Evolutionary conservation across 1,140 invertebrate species (phyloP).

Genomic region (Nasonia longicornis): DNA sequence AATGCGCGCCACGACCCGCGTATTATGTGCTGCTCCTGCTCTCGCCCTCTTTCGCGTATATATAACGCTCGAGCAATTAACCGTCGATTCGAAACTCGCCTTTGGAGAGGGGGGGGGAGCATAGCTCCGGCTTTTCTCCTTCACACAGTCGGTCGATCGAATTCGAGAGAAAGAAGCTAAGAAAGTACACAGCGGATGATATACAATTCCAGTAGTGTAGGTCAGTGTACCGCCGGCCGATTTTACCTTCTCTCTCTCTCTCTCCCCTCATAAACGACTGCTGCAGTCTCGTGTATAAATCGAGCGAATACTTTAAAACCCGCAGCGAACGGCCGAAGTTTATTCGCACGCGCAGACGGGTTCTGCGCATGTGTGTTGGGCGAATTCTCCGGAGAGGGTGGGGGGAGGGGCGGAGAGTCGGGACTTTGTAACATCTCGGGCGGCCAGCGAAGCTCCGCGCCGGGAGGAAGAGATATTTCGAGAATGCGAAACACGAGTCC

Average conservation of each 20-base stretch:
- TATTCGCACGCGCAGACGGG: background rate
- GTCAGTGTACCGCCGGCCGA: background rate
- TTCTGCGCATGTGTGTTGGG: background rate
- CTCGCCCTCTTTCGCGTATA: constrained; percentile 29
- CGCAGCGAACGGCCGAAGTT: constrained; percentile 7
- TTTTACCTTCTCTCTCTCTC: too few species aligned
- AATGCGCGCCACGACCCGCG: constrained; percentile 50
- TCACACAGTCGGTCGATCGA: background rate
- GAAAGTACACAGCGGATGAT: background rate
- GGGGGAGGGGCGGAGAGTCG: background rate
- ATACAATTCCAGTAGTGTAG: background rate
- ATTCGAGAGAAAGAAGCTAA: background rate
- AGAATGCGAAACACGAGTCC: constrained; percentile 36
- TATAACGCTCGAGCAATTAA: constrained; percentile 54
- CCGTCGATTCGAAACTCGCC: constrained; percentile 53
- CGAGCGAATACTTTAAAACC: constrained; percentile 27
- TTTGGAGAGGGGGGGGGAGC: too few species aligned
- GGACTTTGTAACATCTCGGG: constrained; percentile 9
- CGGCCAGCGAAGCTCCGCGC: background rate
- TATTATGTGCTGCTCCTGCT: constrained; percentile 45
- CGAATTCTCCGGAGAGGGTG: constrained; percentile 12
- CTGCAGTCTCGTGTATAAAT: background rate
- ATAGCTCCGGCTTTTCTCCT: too few species aligned
- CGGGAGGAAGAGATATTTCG: constrained; percentile 10
- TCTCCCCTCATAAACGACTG: too few species aligned